A percentile compares a stretch with the other conserved stretches of the same genome.
Evolutionary conservation across 2,797 vertebrate species (phyloP).

Genomic region (Sebastes taczanowskii): DNA sequence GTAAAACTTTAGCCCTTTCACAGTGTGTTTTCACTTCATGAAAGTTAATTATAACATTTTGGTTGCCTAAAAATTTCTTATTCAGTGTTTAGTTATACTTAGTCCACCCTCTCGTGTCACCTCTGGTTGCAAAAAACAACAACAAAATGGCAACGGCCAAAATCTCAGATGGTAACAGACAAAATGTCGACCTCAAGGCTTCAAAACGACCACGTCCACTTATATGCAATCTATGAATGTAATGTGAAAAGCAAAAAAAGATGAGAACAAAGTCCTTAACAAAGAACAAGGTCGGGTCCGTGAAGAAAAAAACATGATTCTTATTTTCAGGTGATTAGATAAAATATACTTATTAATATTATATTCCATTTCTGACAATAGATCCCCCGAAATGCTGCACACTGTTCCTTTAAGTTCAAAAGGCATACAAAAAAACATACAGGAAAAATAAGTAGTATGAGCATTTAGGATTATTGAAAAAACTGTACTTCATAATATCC

Average conservation of each 20-base stretch:
- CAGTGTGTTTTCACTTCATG: too few species aligned
- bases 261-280: background rate
- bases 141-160: too few species aligned
- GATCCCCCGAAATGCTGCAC: background rate
- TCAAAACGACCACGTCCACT: too few species aligned
- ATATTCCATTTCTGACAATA: background rate
- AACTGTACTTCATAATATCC: background rate
- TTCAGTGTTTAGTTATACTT: too few species aligned
- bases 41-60: too few species aligned
- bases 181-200: too few species aligned
- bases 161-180: too few species aligned
- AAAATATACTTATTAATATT: background rate
- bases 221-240: background rate
- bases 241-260: background rate
- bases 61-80: too few species aligned
- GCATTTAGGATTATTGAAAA: background rate
- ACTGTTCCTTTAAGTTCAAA: background rate
- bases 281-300: background rate
- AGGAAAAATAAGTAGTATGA: background rate
- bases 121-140: too few species aligned
- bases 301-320: background rate
- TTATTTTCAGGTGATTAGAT: background rate
- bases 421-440: background rate
- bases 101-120: too few species aligned
- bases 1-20: too few species aligned